Evolutionary conservation across 2,888 invertebrate genomes (phyloP).

Genomic region (Trypoxylon attenuatum): DNA sequence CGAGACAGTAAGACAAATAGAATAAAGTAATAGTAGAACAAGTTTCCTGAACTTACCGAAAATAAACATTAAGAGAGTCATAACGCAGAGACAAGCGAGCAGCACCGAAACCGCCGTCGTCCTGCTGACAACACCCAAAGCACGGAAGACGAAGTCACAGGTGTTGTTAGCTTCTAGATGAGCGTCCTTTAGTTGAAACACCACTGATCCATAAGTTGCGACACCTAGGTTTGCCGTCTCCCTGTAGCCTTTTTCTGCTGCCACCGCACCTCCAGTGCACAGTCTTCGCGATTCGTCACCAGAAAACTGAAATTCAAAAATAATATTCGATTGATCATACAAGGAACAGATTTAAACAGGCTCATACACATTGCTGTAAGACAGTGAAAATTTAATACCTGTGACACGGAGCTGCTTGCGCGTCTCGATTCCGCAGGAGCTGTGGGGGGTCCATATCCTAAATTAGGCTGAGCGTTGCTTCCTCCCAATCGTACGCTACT

Average conservation of each 20-base stretch:
- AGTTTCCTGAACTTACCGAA: conserved; percentile 89
- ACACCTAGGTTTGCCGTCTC: conserved; percentile 70
- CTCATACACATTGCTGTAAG: too few relatives aligned
- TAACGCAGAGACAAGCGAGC: conserved; percentile 80
- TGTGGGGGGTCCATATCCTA: conserved; percentile 75
- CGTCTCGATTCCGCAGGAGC: conserved; percentile 80
- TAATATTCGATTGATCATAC: too few relatives aligned
- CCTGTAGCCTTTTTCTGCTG: conserved; percentile 66
- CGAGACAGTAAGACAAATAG: too few relatives aligned
- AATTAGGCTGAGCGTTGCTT: conserved; percentile 73
- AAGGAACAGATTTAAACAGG: too few relatives aligned
- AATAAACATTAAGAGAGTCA: conserved; percentile 85
- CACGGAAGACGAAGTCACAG: conserved; percentile 84
- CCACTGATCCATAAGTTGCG: conserved; percentile 84
- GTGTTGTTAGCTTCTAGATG: conserved; percentile 85
- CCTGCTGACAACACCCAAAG: conserved; percentile 83
- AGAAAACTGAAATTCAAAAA: conserved; percentile 79
- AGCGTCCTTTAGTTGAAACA: conserved; percentile 86
- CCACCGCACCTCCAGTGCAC: conserved; percentile 74
- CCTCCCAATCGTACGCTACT: conserved; percentile 75
- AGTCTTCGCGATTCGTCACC: conserved; percentile 84
- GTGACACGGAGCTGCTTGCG: conserved; percentile 85
- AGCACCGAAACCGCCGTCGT: conserved; percentile 84
- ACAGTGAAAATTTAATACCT: conserved; percentile 75
- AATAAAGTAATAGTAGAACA: too few relatives aligned